Conservation (phyloP, 2,113 vertebrate genomes). For the Calidris pugnax region DNA sequence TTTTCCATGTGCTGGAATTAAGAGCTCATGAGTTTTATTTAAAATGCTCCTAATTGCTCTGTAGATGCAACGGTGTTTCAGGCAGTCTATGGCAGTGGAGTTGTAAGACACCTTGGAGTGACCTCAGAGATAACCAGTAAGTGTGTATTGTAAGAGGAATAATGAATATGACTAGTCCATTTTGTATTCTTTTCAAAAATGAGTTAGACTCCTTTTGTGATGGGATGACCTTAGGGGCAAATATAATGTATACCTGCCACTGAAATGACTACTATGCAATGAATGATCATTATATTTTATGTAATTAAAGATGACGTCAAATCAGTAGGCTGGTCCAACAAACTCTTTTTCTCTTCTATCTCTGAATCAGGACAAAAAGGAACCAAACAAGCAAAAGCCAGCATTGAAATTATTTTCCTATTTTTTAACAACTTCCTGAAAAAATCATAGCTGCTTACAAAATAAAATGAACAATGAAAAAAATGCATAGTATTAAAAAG, state of each 20-base stretch:
- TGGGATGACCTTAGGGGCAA: neutral
- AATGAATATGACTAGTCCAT: neutral
- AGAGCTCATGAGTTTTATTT: neutral
- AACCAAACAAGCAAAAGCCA: neutral
- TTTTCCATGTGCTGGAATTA: neutral
- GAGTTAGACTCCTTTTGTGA: neutral
- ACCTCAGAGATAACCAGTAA: neutral
- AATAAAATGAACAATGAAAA: neutral
- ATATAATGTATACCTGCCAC: neutral
- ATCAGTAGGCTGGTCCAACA: neutral
- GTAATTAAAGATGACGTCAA: neutral
- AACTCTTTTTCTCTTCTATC: rapidly evolving
- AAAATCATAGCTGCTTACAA: neutral
- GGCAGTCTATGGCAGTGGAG: neutral
- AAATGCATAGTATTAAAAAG: neutral
- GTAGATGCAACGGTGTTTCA: neutral
- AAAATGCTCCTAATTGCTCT: neutral
- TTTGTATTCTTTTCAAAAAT: neutral
- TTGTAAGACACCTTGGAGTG: neutral
- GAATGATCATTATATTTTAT: neutral
- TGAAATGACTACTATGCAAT: neutral
- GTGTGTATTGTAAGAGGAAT: neutral
- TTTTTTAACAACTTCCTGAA: neutral
- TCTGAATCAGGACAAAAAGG: neutral
- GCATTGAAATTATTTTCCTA: rapidly evolving